Conservation (phyloP, 2,797 vertebrate genomes). For the Ceryle rudis region DNA sequence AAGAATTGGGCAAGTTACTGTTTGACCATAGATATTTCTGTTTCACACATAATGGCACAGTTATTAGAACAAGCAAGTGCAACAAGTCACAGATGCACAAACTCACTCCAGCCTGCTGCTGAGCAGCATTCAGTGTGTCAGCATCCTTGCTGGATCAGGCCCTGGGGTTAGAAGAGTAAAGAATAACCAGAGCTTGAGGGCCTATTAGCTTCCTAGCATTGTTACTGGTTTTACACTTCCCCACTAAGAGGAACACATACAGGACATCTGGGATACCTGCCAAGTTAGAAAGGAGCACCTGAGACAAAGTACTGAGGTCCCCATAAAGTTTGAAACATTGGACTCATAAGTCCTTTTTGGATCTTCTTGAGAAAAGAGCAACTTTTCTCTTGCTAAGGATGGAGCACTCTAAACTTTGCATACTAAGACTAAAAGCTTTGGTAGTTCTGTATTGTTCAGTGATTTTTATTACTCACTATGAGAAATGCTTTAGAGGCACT, state of each 20-base stretch:
- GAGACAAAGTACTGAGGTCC: neutral
- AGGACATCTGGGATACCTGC: neutral
- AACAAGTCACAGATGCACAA: neutral
- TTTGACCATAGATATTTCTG: neutral
- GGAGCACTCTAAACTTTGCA: neutral
- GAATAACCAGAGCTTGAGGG: neutral
- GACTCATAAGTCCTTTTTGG: neutral
- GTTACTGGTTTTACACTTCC: neutral
- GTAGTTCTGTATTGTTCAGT: neutral
- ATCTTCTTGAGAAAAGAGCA: neutral
- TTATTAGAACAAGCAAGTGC: neutral
- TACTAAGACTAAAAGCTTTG: neutral
- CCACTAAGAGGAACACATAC: neutral
- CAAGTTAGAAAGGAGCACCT: neutral
- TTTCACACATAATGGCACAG: neutral
- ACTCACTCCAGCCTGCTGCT: neutral
- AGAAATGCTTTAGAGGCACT: neutral
- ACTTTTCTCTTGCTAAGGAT: neutral
- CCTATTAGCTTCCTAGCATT: neutral
- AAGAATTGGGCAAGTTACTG: neutral
- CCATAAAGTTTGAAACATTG: neutral
- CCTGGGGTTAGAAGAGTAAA: neutral
- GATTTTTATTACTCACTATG: neutral
- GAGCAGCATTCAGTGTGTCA: neutral
- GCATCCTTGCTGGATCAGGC: neutral